Evolutionary conservation across 2,113 vertebrate species (phyloP), one percentile per base, ranked within the genome.

Genomic region (Pedionomus torquatus): DNA sequence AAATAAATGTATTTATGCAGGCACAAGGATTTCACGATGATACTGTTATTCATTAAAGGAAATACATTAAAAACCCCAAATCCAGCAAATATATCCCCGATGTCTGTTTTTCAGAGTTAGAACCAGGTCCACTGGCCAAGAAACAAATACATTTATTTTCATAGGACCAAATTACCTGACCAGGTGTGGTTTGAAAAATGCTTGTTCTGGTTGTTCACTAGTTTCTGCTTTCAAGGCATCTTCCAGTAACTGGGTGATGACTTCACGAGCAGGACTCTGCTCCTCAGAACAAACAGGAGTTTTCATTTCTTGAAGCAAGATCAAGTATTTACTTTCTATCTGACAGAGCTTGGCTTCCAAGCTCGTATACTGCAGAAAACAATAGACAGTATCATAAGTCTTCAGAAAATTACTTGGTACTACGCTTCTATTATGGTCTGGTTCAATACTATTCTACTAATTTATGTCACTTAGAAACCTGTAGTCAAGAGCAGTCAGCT

Each of bases 281-380:
- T 99, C 99, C 31, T 99, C 98, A 1, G 99, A 99, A 89, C 99
- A 99, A 49, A 99, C 98, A 0, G 99, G 99, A 23, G 95, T 98
- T 96, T 98, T 99, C 98, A 99, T 97, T 94, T 99, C 99, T 97
- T 99, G 99, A 46, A 99, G 99, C 77, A 99, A 96, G 83, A 99
- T 99, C 97, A 99, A 96, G 93, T 99, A 99, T 85, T 99, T 99
- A 76, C 99, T 99, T 97, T 99, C 99, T 94, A 99, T 98, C 97
- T 99, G 99, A 95, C 99, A 99, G 75, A 99, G 95, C 93, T 99
- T 99, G 93, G 99, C 99, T 95, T 99, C 99, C 95, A 99, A 97
- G 81, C 98, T 98, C 1, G 98, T 98, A 60, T 98, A 99, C 99
- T 99, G 94, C 57, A 86, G 89, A 94, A 75, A 86, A 86, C 5